These are phyloP conservation scores for Bothrops jararaca DNA, from an alignment of 2,113 vertebrate genomes.

Conservation along the genomic window DNA sequence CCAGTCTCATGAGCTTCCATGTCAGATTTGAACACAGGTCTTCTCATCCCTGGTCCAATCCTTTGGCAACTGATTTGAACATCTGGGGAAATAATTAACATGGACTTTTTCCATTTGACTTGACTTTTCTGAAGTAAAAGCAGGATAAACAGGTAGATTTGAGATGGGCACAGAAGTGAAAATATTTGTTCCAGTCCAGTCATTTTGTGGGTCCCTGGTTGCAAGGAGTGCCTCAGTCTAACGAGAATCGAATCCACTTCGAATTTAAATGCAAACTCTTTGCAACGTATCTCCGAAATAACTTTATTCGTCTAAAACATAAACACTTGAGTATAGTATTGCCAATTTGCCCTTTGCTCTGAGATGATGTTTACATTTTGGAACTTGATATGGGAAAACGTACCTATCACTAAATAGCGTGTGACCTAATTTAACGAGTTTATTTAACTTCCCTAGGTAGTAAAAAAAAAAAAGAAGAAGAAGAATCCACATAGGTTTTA, in stretches of 20 bases:
- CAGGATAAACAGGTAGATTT: background rate
- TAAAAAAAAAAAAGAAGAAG: background rate
- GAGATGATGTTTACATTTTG: background rate
- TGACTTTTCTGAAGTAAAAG: background rate
- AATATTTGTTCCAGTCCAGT: background rate
- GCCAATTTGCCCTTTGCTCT: background rate
- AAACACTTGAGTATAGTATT: background rate
- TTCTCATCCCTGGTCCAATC: no score
- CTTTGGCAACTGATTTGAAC: background rate
- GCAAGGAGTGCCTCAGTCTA: background rate
- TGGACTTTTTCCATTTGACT: background rate
- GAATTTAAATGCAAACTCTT: no score
- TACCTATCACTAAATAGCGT: background rate
- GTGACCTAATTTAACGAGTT: background rate
- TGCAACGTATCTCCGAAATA: background rate
- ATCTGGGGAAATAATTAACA: background rate
- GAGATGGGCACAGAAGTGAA: no score
- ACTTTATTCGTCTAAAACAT: background rate
- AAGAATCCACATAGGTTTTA: background rate
- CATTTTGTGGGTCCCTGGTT: no score
- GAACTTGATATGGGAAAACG: background rate
- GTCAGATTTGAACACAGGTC: no score
- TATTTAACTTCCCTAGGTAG: background rate
- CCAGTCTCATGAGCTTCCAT: no score
- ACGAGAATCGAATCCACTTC: background rate